Evolutionary conservation across 2,888 invertebrate genomes (phyloP).

Genomic region (Spisula solida): DNA sequence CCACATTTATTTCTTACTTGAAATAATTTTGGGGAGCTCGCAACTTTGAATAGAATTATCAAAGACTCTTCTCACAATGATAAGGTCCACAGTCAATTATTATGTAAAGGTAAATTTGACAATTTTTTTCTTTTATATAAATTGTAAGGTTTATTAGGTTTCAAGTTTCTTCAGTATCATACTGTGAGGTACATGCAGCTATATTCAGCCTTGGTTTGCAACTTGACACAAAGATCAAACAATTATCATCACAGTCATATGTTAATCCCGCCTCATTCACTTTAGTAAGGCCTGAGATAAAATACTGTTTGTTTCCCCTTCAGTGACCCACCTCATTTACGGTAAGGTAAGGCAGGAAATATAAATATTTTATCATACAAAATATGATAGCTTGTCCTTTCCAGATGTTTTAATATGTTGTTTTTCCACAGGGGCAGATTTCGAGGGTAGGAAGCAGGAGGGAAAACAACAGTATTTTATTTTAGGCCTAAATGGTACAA

Average conservation of each 20-base stretch:
- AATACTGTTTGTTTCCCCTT: too few species aligned
- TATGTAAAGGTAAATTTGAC: background rate
- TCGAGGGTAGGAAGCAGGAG: too few species aligned
- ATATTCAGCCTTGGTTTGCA: background rate
- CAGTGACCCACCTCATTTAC: too few species aligned
- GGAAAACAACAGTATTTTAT: too few species aligned
- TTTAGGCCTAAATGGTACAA: background rate
- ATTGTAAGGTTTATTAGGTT: background rate
- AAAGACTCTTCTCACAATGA: background rate
- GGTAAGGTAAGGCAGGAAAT: too few species aligned
- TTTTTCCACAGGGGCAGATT: too few species aligned
- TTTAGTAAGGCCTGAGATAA: background rate
- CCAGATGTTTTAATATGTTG: too few species aligned
- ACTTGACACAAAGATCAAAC: background rate
- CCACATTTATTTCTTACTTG: conserved; percentile 13
- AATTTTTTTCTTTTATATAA: background rate
- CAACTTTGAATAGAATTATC: background rate
- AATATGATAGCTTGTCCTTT: too few species aligned
- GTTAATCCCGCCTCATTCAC: background rate
- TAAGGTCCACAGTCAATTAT: conserved; percentile 20
- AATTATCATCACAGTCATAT: background rate
- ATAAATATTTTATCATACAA: too few species aligned
- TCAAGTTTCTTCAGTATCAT: background rate
- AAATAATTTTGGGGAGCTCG: conserved; percentile 14
- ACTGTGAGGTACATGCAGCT: background rate